Evolutionary conservation across 2,888 invertebrate species (phyloP).

Genomic region (Cerastoderma edule): DNA sequence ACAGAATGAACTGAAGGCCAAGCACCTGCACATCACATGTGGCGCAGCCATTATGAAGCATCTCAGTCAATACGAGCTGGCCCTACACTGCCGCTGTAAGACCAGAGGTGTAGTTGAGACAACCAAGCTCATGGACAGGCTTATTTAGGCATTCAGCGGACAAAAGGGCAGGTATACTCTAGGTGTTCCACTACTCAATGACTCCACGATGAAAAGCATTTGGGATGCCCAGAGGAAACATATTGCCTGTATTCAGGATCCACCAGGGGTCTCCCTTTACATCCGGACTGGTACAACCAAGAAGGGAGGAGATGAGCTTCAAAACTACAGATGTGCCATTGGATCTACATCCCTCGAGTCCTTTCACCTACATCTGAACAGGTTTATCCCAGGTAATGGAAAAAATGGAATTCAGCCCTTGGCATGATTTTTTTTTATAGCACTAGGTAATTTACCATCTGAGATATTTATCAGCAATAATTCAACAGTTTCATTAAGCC

Average conservation of each 20-base stretch:
- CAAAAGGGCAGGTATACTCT: not conserved
- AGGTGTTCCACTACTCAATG: not conserved
- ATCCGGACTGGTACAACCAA: constrained; percentile 28
- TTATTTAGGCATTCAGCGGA: not conserved
- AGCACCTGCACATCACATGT: too few species aligned
- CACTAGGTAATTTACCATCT: not conserved
- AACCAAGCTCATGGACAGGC: not conserved
- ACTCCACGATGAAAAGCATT: not conserved
- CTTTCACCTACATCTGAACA: too few species aligned
- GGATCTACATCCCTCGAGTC: constrained; percentile 46
- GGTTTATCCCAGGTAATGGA: constrained; percentile 37
- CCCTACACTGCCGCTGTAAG: not conserved
- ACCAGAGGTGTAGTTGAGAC: not conserved
- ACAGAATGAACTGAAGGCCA: not conserved
- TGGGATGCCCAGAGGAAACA: not conserved
- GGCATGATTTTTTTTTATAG: not conserved
- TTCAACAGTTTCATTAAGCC: too few species aligned
- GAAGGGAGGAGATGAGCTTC: constrained; percentile 39
- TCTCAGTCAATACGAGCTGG: not conserved
- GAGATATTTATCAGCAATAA: too few species aligned
- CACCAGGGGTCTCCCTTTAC: constrained; percentile 29
- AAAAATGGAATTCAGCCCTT: not conserved
- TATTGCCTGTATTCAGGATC: not conserved
- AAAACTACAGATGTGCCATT: constrained; percentile 32
- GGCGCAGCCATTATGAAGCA: not conserved